A percentile compares a stretch with the other conserved stretches of the same genome.
These are phyloP conservation scores for Uropsilus gracilis DNA, from an alignment of 2,113 vertebrate genomes.

Conservation along the genomic window DNA sequence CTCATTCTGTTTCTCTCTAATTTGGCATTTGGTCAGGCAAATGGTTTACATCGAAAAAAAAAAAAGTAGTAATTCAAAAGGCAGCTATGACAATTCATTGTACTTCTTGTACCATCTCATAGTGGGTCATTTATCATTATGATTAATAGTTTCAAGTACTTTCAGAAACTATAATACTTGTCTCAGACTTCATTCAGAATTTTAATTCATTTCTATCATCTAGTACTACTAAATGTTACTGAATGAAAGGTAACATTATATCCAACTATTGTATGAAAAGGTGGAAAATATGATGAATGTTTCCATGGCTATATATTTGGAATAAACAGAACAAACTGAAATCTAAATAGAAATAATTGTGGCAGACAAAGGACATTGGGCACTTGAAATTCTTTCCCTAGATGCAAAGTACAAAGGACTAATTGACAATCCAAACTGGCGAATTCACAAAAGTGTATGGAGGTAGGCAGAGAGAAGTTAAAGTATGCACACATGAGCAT, in stretches of 20 bases:
- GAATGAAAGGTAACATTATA: slow-evolving; percentile 59
- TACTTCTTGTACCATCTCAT: not conserved
- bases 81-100: not conserved
- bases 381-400: not conserved
- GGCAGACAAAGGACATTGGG: not conserved
- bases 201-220: slow-evolving; percentile 38
- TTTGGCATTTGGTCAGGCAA: too few species aligned
- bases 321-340: slow-evolving; percentile 19
- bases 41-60: slow-evolving; percentile 54
- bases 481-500: not conserved
- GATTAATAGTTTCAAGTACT: slow-evolving; percentile 52
- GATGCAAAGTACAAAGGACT: not conserved
- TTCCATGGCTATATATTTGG: slow-evolving; percentile 57
- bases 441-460: not conserved
- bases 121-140: slow-evolving; percentile 42
- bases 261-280: slow-evolving; percentile 42
- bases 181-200: slow-evolving; percentile 47
- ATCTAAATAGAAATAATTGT: slow-evolving; percentile 3
- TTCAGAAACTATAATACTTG: slow-evolving; percentile 11
- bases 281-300: slow-evolving; percentile 55
- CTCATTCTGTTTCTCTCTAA: slow-evolving; percentile 21
- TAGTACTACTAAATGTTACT: slow-evolving; percentile 51
- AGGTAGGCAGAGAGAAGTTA: not conserved
- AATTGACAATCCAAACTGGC: not conserved
- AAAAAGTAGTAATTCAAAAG: not conserved